Conservation (phyloP, 2,797 vertebrate species). For the Trichosurus vulpecula region DNA sequence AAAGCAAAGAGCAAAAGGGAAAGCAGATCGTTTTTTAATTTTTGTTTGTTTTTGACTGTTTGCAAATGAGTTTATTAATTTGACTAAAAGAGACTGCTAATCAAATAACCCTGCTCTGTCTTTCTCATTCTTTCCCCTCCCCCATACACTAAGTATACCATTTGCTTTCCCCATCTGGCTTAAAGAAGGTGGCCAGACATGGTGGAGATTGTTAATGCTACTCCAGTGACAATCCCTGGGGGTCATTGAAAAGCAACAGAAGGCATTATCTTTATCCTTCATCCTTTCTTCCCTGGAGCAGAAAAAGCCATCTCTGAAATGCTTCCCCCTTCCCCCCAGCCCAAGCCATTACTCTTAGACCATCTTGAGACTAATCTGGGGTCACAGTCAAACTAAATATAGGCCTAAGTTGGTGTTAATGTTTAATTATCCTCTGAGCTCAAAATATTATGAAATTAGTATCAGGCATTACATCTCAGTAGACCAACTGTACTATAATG, state of each 20-base stretch:
- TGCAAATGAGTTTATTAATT: background rate
- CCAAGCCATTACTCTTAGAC: background rate
- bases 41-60: background rate
- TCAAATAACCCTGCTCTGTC: background rate
- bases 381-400: background rate
- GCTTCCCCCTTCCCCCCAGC: background rate
- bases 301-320: constrained; percentile 1
- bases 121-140: background rate
- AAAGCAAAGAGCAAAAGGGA: background rate
- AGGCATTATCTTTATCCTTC: background rate
- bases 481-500: background rate
- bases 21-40: background rate
- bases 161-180: background rate
- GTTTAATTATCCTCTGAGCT: background rate
- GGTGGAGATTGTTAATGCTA: background rate
- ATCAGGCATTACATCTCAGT: background rate
- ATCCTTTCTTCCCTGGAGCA: background rate
- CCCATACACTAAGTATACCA: background rate
- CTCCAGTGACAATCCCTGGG: constrained; percentile 14
- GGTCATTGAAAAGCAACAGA: background rate
- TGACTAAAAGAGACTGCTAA: background rate
- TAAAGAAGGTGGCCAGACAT: background rate
- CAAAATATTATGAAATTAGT: background rate
- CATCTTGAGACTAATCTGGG: background rate
- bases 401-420: background rate